Base-by-base conservation (phyloP, 2,113 vertebrate genomes). In the Isurus oxyrinchus region DNA sequence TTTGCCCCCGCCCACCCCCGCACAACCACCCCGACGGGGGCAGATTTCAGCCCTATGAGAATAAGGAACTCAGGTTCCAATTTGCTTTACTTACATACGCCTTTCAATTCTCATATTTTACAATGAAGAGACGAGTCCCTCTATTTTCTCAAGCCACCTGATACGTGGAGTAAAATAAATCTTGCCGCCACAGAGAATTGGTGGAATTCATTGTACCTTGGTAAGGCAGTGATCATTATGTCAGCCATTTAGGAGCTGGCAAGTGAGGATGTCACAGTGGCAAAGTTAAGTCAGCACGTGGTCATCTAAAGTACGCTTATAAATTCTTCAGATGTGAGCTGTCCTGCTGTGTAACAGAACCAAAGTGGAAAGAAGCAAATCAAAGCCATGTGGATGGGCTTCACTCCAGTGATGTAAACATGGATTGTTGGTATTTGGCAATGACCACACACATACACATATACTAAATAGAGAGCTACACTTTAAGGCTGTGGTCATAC, bases 321-420 rank as follows among this genome's bases (percentile, higher is more conserved):
- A 91, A 91, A 59, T 55, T 55, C 53, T 31, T 90, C 87, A 57
- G 87, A 90, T 90, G 88, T 90, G 87, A 90, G 53, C 53, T 14
- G 87, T 91, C 88, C 27, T 31, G 55, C 55, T 27, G 6, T 91
- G 55, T 59, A 91, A 91, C 88, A 19, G 10, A 61, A 91, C 55
- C 27, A 91, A 91, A 91, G 55, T 59, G 88, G 55, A 59, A 91
- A 57, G 88, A 61, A 91, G 55, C 88, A 91, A 88, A 55, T 88
- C 44, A 53, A 53, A 59, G 14, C 88, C 88, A 35, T 90, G 87
- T 90, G 87, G 87, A 90, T 59, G 55, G 88, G 88, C 88, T 55
- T 55, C 88, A 91, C 10, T 91, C 88, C 88, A 31, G 53, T 91
- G 88, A 35, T 91, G 27, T 91, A 91, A 91, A 91, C 81, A 84